A percentile compares a stretch with the other conserved stretches of the same genome.
Conservation (phyloP, 1,140 invertebrate genomes). For the Triops longicaudatus region DNA sequence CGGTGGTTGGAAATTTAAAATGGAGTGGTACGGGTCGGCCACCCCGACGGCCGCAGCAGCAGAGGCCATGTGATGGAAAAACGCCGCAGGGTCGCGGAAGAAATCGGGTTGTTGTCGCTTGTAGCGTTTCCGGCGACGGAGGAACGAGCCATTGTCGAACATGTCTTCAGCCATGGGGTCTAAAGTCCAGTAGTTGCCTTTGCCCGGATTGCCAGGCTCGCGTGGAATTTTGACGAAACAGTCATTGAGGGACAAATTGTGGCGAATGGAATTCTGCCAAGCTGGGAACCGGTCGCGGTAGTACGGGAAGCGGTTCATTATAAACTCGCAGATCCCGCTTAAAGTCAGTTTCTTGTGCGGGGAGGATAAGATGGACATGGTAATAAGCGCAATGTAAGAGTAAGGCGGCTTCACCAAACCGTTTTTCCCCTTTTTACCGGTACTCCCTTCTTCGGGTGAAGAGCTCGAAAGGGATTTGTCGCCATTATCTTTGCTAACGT, state of each 20-base stretch:
- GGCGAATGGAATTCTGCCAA: constrained; percentile 94
- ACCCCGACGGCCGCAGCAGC: constrained; percentile 34
- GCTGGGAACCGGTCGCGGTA: constrained; percentile 91
- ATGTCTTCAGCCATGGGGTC: constrained; percentile 96
- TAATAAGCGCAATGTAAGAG: constrained; percentile 95
- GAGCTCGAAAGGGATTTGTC: background rate
- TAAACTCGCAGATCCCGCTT: constrained; percentile 97
- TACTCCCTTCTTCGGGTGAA: background rate
- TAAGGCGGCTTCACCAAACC: constrained; percentile 85
- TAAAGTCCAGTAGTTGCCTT: constrained; percentile 98
- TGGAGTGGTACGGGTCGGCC: constrained; percentile 37
- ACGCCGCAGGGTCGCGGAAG: constrained; percentile 41
- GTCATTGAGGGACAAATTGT: constrained; percentile 96
- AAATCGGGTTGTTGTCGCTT: constrained; percentile 66
- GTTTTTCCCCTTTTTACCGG: constrained; percentile 34
- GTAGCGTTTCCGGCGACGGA: constrained; percentile 88
- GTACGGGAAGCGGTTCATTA: constrained; percentile 95
- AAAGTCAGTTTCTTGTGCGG: constrained; percentile 92
- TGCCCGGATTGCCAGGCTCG: constrained; percentile 96
- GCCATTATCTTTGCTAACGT: background rate
- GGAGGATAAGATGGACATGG: constrained; percentile 96
- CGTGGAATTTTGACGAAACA: constrained; percentile 98
- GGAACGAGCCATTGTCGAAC: constrained; percentile 98
- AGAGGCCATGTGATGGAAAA: constrained; percentile 30
- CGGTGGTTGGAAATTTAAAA: constrained; percentile 33